Percentiles rank a stretch among this genome's conserved stretches.
Conservation (phyloP, 2,113 vertebrate genomes). For the Dipodomys spectabilis region DNA sequence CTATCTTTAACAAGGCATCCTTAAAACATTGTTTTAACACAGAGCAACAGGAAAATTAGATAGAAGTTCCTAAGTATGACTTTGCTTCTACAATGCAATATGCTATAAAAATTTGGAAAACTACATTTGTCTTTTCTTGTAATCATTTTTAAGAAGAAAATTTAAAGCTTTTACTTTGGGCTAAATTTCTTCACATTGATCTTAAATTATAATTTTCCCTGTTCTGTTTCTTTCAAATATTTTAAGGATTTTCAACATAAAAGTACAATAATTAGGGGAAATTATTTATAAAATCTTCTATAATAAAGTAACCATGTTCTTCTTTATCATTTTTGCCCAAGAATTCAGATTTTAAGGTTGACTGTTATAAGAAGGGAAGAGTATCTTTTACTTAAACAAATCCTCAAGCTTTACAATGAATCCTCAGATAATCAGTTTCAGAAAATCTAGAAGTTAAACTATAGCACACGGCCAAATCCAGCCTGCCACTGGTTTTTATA, state of each 20-base stretch:
- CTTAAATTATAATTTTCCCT: constrained; percentile 30
- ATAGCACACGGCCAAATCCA: neutral
- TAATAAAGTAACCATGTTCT: neutral
- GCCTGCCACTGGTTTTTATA: constrained; percentile 7
- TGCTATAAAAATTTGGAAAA: constrained; percentile 43
- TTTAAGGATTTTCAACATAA: constrained; percentile 12
- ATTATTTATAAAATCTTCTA: constrained; percentile 14
- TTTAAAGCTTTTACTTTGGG: neutral
- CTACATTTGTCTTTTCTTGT: neutral
- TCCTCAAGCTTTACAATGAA: constrained; percentile 22
- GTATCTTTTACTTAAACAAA: neutral
- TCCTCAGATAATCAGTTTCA: constrained; percentile 1
- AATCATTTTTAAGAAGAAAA: constrained; percentile 52
- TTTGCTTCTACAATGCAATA: constrained; percentile 19
- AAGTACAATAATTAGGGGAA: constrained; percentile 32
- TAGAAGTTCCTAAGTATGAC: constrained; percentile 24
- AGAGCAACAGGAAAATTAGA: constrained; percentile 28
- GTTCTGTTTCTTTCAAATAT: constrained; percentile 21
- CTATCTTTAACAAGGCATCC: neutral
- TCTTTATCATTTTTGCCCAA: constrained; percentile 4
- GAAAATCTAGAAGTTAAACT: constrained; percentile 16
- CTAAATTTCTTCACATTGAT: neutral
- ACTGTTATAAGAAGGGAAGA: neutral
- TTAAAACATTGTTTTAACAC: neutral
- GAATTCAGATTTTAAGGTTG: neutral